Base-by-base conservation (phyloP, 2,113 vertebrate species). In the Mobula birostris region DNA sequence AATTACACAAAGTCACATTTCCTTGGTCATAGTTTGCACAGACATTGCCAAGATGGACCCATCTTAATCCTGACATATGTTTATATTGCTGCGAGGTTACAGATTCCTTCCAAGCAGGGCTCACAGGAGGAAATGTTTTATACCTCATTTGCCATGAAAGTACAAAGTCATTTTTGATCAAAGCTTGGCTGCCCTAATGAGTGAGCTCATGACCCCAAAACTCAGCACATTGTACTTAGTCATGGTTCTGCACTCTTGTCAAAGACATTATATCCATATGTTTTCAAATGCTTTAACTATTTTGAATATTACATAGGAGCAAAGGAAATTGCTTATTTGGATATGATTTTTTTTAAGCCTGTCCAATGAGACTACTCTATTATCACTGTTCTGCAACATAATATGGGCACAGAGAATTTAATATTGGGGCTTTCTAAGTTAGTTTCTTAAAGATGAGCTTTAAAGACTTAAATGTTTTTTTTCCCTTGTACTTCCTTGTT, bases 141-240 rank as follows among this genome's bases (percentile, higher is more conserved):
- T 93, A 76, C 91, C 68, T 72, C 91, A 93, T 93, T 93, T 29
- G 91, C 68, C 91, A 93, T 61, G 66, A 74, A 93, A 74, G 91
- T 93, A 93, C 91, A 93, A 93, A 93, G 68, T 93, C 40, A 76
- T 93, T 93, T 93, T 56, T 93, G 91, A 93, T 93, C 91, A 93
- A 93, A 93, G 91, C 91, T 93, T 93, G 91, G 91, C 91, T 93
- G 91, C 29, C 24, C 91, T 40, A 14, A 40, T 72, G 66, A 93
- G 91, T 29, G 74, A 74, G 70, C 70, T 48, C 90, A 27, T 76
- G 91, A 72, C 91, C 91, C 19, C 68, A 93, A 93, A 48, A 74
- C 70, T 93, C 70, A 93, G 91, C 91, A 93, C 70, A 56, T 93
- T 93, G 74, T 56, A 72, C 91, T 93, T 72, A 76, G 91, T 93